Percentiles rank a stretch among this genome's conserved stretches.
These are phyloP conservation scores for Austrolebias charrua DNA, from an alignment of 2,797 vertebrate species.

Conservation along the genomic window DNA sequence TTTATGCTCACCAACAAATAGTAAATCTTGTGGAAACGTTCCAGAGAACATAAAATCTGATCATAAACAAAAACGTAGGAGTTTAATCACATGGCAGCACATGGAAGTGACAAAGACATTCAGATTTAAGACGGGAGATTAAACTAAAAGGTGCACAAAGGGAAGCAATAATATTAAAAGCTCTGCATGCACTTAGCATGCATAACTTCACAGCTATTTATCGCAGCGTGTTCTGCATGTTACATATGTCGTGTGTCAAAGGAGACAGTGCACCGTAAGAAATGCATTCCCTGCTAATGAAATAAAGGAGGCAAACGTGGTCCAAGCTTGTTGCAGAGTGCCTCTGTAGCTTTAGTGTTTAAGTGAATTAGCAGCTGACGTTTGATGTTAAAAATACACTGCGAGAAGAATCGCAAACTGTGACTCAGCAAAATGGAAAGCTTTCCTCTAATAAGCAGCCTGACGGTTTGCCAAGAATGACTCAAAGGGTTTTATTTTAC, in stretches of 20 bases:
- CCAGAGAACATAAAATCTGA: slow-evolving; percentile 40
- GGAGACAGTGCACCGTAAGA: slow-evolving; percentile 21
- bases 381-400: slow-evolving; percentile 16
- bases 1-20: slow-evolving; percentile 48
- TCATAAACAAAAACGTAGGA: slow-evolving; percentile 37
- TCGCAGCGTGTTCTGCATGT: background rate
- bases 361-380: slow-evolving; percentile 13
- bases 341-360: slow-evolving; percentile 13
- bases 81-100: slow-evolving; percentile 22
- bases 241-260: slow-evolving; percentile 7
- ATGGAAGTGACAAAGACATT: slow-evolving; percentile 10
- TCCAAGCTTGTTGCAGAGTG: slow-evolving; percentile 9
- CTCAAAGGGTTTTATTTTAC: slow-evolving; percentile 38
- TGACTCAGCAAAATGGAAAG: slow-evolving; percentile 24
- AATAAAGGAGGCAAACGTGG: slow-evolving; percentile 61
- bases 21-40: slow-evolving; percentile 46
- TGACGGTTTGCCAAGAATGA: slow-evolving; percentile 30
- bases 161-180: slow-evolving; percentile 11
- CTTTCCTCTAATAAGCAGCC: slow-evolving; percentile 29
- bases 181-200: slow-evolving; percentile 8
- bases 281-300: slow-evolving; percentile 40
- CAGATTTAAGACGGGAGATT: background rate
- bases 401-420: slow-evolving; percentile 24
- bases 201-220: slow-evolving; percentile 21
- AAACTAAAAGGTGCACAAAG: slow-evolving; percentile 6